Base-by-base conservation (phyloP, 1,140 invertebrate genomes). In the Heterodera schachtii region DNA sequence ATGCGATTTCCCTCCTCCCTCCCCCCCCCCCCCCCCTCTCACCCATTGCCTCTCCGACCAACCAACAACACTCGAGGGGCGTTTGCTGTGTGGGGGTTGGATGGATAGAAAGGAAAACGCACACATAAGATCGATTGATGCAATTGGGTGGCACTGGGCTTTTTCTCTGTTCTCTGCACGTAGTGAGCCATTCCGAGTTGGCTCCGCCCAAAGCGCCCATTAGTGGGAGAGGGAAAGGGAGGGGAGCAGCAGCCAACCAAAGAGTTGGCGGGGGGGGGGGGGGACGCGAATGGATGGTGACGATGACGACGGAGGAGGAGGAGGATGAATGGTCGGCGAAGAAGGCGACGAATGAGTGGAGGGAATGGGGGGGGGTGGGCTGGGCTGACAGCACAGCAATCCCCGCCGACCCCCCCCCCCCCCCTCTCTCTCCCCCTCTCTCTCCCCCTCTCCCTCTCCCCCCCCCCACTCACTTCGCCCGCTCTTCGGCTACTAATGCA, bases 191-290 rank as follows among this genome's bases (percentile, higher is more conserved):
- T n/a, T 71, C 69, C 69, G 31, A 46, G 31, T 16, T 31, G 3
- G 69, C 69, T 31, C 69, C 69, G 69, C 69, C 69, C 69, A 41
- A 46, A 46, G 9, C 69, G 69, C 69, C 69, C 69, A 71, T 71
- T 71, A 71, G 69, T 46, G 69, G 69, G 69, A 16, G 57, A 19
- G 57, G 57, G 11, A 52, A 52, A 52, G 57, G 1, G 57, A 4
- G 57, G 57, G 16, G 57, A 19, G 3, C 69, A 31, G 21, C 69
- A 71, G 69, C 69, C 69, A 71, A 71, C 69, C 69, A 71, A 41
- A 71, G 44, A 9, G 69, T 46, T 41, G 57, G 16, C 57, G 57
- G 19, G 13, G 3, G 57, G 19, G 3, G 57, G 19, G 57, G 13
- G 16, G 57, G 16, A 60, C 11, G 16, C 57, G 49, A 52, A 52